phyloP scores from a whole-genome alignment of 2,888 invertebrate genomes.

The Pollenia angustigena region DNA sequence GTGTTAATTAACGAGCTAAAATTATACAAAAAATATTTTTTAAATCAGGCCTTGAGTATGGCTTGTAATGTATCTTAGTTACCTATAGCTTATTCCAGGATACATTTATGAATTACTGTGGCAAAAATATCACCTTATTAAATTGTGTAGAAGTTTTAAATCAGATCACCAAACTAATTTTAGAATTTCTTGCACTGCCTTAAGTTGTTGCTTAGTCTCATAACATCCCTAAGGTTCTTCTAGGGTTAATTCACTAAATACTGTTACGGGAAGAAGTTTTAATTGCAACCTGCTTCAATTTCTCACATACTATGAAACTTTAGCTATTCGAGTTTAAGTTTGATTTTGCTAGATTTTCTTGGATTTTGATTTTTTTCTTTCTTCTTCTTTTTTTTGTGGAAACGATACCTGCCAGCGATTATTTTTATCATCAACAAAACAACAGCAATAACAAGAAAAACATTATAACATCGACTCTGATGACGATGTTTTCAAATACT shows the following conservation, averaged over 20 bases:
- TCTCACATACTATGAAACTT: conserved; percentile 59
- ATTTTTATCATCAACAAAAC: conserved; percentile 70
- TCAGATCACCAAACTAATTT: too few species aligned
- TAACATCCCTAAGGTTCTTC: neutral
- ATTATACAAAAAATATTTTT: too few species aligned
- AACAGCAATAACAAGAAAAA: conserved; percentile 59
- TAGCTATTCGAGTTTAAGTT: conserved; percentile 38
- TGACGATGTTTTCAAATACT: conserved; percentile 68
- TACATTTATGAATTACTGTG: too few species aligned
- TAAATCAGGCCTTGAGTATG: too few species aligned
- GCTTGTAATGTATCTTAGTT: too few species aligned
- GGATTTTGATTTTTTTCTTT: neutral
- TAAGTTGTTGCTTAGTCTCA: too few species aligned
- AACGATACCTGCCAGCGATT: conserved; percentile 69
- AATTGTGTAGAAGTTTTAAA: too few species aligned
- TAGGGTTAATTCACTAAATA: conserved; percentile 52
- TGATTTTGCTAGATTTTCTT: conserved; percentile 57
- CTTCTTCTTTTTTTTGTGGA: conserved; percentile 21
- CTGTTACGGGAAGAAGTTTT: conserved; percentile 35
- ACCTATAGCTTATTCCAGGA: too few species aligned
- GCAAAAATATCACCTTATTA: too few species aligned
- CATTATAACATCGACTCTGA: conserved; percentile 53
- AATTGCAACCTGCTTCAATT: conserved; percentile 67
- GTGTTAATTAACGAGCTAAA: too few species aligned
- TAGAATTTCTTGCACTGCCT: too few species aligned